A percentile compares a stretch with the other conserved stretches of the same genome.
Evolutionary conservation across 1,140 invertebrate genomes (phyloP).

Genomic region (Brevipalpus yothersi): DNA sequence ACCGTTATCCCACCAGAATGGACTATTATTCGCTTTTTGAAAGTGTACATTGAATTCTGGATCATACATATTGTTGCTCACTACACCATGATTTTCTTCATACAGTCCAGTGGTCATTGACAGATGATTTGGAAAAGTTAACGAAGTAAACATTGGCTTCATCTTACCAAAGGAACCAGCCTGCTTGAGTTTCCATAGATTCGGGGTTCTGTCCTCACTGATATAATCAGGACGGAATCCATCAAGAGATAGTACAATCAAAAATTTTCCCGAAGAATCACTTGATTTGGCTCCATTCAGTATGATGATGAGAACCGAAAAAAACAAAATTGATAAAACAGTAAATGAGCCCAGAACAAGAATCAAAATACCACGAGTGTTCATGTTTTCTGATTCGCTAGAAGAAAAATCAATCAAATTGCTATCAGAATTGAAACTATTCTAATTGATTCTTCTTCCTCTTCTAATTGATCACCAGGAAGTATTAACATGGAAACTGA

Average conservation of each 20-base stretch:
- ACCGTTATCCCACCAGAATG: conserved; percentile 13
- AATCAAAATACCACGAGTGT: too few species aligned
- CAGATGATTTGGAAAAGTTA: conserved; percentile 18
- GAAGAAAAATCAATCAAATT: too few species aligned
- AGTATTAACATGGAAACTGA: too few species aligned
- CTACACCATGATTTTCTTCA: conserved; percentile 26
- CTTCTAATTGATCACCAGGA: too few species aligned
- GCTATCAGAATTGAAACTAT: too few species aligned
- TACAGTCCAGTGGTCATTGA: conserved; percentile 21
- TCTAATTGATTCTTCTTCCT: too few species aligned
- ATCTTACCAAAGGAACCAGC: conserved; percentile 18
- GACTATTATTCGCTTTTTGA: not conserved
- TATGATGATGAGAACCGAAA: too few species aligned
- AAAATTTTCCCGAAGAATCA: too few species aligned
- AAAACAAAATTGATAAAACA: too few species aligned
- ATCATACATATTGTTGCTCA: conserved; percentile 16
- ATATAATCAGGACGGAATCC: conserved; percentile 15
- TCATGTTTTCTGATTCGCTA: too few species aligned
- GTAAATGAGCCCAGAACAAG: too few species aligned
- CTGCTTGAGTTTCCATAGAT: not conserved
- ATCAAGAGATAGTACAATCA: conserved; percentile 14
- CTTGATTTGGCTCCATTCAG: too few species aligned
- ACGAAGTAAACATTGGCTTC: conserved; percentile 35
- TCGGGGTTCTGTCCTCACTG: not conserved
- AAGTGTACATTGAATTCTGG: conserved; percentile 9